Percentiles rank a stretch among this genome's conserved stretches.
These are phyloP conservation scores for Anagyrus pseudococci DNA, from an alignment of 2,888 invertebrate genomes.

Conservation along the genomic window DNA sequence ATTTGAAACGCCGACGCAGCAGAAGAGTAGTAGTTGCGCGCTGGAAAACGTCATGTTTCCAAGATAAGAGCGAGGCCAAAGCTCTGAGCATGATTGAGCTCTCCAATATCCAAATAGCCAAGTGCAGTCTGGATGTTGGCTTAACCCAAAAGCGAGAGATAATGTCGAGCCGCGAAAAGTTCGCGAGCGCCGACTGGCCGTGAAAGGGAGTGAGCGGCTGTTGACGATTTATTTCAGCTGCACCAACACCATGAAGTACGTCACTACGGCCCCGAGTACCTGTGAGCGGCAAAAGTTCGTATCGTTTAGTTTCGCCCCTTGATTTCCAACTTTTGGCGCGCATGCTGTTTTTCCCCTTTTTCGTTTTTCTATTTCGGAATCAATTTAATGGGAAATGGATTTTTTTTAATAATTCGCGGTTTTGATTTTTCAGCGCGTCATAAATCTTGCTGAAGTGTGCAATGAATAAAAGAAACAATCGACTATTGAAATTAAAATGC, in stretches of 20 bases:
- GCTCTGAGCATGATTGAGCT: background rate
- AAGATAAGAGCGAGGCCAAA: background rate
- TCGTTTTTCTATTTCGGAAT: too few relatives aligned
- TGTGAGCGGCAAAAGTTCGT: slow-evolving; percentile 57
- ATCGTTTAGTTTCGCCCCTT: slow-evolving; percentile 23
- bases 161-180: slow-evolving; percentile 12
- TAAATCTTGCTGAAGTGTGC: too few relatives aligned
- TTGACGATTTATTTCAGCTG: slow-evolving; percentile 75
- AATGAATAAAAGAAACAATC: too few relatives aligned
- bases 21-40: too few relatives aligned
- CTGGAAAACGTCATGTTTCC: background rate
- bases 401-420: too few relatives aligned
- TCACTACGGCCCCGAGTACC: slow-evolving; percentile 88
- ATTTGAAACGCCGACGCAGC: too few relatives aligned
- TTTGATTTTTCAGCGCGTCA: too few relatives aligned
- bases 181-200: background rate
- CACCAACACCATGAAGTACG: slow-evolving; percentile 91
- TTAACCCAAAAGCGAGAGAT: too few relatives aligned
- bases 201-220: background rate
- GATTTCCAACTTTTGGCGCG: too few relatives aligned
- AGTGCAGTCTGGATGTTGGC: slow-evolving; percentile 24
- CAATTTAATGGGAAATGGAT: too few relatives aligned
- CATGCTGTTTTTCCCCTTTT: too few relatives aligned
- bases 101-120: slow-evolving; percentile 22
- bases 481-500: too few relatives aligned